Conservation (phyloP, 2,888 invertebrate species). For the Oscheius myriophilus region DNA sequence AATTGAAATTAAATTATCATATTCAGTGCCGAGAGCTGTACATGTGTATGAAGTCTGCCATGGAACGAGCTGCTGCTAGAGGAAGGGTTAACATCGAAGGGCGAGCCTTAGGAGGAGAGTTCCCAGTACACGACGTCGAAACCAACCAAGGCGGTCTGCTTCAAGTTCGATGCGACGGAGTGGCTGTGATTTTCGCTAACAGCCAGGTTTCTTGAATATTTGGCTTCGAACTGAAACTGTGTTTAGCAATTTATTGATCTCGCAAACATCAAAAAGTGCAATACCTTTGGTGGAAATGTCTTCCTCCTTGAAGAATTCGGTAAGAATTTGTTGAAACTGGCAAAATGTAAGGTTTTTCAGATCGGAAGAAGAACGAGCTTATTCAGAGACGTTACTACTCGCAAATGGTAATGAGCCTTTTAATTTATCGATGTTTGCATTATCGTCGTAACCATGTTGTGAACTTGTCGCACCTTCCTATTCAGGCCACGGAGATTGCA, state of each 20-base stretch:
- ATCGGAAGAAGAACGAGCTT: slow-evolving; percentile 95
- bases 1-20: slow-evolving; percentile 15
- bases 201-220: slow-evolving; percentile 76
- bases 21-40: slow-evolving; percentile 94
- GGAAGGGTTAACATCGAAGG: slow-evolving; percentile 76
- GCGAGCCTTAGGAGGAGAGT: slow-evolving; percentile 82
- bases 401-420: slow-evolving; percentile 84
- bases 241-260: slow-evolving; percentile 96
- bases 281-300: slow-evolving; percentile 97
- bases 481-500: slow-evolving; percentile 66
- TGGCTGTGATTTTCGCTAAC: slow-evolving; percentile 96
- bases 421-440: background rate
- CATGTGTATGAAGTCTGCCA: slow-evolving; percentile 97
- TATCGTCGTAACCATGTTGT: slow-evolving; percentile 14
- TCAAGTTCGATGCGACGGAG: slow-evolving; percentile 91
- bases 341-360: slow-evolving; percentile 76
- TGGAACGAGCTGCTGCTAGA: slow-evolving; percentile 84
- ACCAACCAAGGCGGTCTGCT: slow-evolving; percentile 86
- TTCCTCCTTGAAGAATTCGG: slow-evolving; percentile 99
- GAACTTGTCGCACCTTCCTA: slow-evolving; percentile 13
- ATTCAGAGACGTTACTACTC: slow-evolving; percentile 97
- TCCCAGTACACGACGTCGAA: slow-evolving; percentile 96
- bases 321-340: slow-evolving; percentile 76
- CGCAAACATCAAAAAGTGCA: slow-evolving; percentile 98
- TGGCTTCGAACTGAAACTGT: background rate